Conservation (phyloP, 1,140 invertebrate genomes). For the Philopotamus ludificatus region DNA sequence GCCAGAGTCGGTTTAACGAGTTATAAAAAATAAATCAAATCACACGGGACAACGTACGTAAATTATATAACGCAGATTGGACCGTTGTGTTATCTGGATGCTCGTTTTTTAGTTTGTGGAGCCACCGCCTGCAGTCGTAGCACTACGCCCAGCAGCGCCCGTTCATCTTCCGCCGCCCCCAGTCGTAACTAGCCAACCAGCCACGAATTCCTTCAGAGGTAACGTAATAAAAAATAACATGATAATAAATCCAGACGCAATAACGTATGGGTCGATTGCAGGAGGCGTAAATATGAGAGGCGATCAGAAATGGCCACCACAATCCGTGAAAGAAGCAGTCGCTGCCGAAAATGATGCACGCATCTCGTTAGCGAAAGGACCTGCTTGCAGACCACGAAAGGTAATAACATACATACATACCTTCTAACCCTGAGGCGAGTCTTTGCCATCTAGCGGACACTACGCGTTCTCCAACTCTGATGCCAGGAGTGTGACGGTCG, state of each 20-base stretch:
- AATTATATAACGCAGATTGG: neutral
- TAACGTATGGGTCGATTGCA: slow-evolving; percentile 41
- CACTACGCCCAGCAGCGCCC: slow-evolving; percentile 67
- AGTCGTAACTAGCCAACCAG: slow-evolving; percentile 67
- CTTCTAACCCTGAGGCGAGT: too few relatives aligned
- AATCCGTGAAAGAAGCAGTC: slow-evolving; percentile 68
- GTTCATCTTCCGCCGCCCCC: slow-evolving; percentile 69
- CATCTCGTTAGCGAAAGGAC: slow-evolving; percentile 68
- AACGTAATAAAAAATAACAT: slow-evolving; percentile 28
- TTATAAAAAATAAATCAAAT: neutral
- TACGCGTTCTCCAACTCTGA: too few relatives aligned
- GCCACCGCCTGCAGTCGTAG: slow-evolving; percentile 68
- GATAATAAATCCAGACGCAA: neutral
- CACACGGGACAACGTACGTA: neutral
- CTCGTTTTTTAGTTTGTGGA: slow-evolving; percentile 45
- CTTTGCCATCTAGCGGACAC: too few relatives aligned
- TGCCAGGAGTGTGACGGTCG: too few relatives aligned
- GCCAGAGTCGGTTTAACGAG: neutral
- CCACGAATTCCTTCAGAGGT: slow-evolving; percentile 66
- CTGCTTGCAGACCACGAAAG: slow-evolving; percentile 68
- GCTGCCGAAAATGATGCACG: slow-evolving; percentile 72
- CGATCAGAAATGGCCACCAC: slow-evolving; percentile 82
- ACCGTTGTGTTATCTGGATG: neutral
- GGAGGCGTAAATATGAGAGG: slow-evolving; percentile 77
- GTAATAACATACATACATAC: slow-evolving; percentile 38